phyloP scores from a whole-genome alignment of 2,113 vertebrate species.

The Chaetorhynchus papuensis region DNA sequence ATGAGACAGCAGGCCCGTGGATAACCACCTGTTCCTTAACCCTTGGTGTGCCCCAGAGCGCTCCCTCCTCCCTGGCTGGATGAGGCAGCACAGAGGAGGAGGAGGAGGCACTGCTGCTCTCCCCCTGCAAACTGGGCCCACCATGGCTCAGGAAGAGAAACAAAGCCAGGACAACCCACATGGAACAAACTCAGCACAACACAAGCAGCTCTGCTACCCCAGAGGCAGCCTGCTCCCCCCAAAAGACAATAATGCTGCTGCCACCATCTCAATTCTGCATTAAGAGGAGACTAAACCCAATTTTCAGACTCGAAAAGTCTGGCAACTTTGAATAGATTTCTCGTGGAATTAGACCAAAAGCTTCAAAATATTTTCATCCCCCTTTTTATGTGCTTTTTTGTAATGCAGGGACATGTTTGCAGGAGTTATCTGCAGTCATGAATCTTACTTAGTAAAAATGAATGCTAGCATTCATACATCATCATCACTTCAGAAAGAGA shows the following conservation, averaged over 20 bases:
- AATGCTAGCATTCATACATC: constrained; percentile 38
- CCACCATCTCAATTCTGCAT: neutral
- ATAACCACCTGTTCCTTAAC: constrained; percentile 38
- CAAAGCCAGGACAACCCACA: neutral
- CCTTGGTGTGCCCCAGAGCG: neutral
- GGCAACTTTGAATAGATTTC: neutral
- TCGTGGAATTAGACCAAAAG: neutral
- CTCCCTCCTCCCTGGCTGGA: neutral
- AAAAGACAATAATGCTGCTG: neutral
- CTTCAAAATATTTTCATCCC: neutral
- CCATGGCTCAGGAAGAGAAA: neutral
- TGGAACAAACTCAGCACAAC: neutral
- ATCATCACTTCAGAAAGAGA: constrained; percentile 18
- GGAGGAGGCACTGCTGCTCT: neutral
- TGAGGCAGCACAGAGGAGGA: neutral
- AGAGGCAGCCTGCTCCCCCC: neutral
- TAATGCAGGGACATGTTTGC: neutral
- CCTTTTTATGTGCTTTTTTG: neutral
- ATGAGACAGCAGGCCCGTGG: neutral
- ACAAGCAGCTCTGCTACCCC: neutral
- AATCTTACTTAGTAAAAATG: constrained; percentile 44
- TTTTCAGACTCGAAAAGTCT: neutral
- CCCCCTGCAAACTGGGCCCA: neutral
- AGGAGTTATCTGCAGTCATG: constrained; percentile 12
- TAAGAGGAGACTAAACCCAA: neutral